Evolutionary conservation across 37 sponge, comb jelly and placozoan genomes (phyloP).

Genomic region (Spongilla lacustris): DNA sequence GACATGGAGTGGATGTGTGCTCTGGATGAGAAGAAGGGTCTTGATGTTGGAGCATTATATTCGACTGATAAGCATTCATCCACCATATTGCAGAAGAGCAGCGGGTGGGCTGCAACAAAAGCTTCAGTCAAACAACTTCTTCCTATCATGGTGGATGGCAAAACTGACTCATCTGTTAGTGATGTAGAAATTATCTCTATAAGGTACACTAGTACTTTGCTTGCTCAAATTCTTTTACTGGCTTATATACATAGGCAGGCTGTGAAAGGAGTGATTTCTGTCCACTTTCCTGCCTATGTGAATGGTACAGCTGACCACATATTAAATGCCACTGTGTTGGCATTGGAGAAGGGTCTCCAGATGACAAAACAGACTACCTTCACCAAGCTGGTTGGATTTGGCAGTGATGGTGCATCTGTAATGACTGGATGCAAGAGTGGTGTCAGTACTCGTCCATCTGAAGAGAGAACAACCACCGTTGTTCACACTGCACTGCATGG

Average conservation of each 20-base stretch:
- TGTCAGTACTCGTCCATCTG: not conserved
- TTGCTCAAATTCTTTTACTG: too few species aligned
- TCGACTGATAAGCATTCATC: not conserved
- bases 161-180: not conserved
- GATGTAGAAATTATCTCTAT: not conserved
- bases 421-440: slow-evolving; percentile 8
- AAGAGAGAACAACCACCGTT: not conserved
- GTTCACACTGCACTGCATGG: not conserved
- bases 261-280: too few species aligned
- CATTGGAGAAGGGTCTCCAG: not conserved
- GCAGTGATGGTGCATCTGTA: slow-evolving; percentile 33
- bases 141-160: not conserved
- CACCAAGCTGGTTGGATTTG: slow-evolving; percentile 20
- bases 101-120: not conserved
- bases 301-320: too few species aligned
- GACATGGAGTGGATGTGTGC: slow-evolving; percentile 22
- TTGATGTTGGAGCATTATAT: slow-evolving; percentile 8
- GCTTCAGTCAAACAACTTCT: not conserved
- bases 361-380: not conserved
- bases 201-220: not conserved
- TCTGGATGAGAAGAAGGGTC: slow-evolving; percentile 22
- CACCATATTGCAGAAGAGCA: slow-evolving; percentile 1
- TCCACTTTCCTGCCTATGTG: too few species aligned
- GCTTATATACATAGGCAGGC: not conserved
- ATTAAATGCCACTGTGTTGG: not conserved